Percentiles rank a stretch among this genome's conserved stretches.
These are phyloP conservation scores for Leptodactylus fallax DNA, from an alignment of 2,797 vertebrate species.

Conservation along the genomic window DNA sequence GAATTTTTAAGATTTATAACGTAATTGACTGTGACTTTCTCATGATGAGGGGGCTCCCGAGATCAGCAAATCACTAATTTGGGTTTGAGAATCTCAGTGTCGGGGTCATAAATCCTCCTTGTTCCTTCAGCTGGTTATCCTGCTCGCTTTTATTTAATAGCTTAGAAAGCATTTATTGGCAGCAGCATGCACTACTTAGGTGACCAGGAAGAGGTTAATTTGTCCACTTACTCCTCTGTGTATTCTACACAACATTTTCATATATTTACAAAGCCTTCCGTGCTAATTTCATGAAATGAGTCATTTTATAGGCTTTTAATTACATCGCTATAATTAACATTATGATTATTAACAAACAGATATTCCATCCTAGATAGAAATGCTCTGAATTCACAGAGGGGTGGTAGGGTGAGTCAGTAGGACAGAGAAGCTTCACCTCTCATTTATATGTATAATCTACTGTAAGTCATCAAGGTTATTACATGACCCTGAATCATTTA, in stretches of 20 bases:
- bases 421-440: background rate
- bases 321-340: constrained; percentile 77
- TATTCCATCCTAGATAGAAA: constrained; percentile 33
- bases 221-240: constrained; percentile 9
- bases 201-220: constrained; percentile 40
- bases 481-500: background rate
- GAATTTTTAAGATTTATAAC: constrained; percentile 34
- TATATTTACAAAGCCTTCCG: constrained; percentile 59
- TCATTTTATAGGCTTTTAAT: constrained; percentile 78
- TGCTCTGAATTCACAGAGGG: constrained; percentile 20
- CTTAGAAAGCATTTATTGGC: background rate
- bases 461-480: constrained; percentile 2
- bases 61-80: constrained; percentile 53
- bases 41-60: constrained; percentile 37
- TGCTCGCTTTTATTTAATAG: constrained; percentile 30
- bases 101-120: constrained; percentile 47
- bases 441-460: background rate
- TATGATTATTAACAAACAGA: constrained; percentile 66
- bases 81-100: constrained; percentile 12
- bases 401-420: background rate
- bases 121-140: constrained; percentile 9
- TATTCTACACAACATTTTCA: constrained; percentile 52
- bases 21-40: constrained; percentile 53
- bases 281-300: constrained; percentile 76
- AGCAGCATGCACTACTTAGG: background rate